phyloP scores from a whole-genome alignment of 2,888 invertebrate genomes.

The Aphidoletes aphidimyza region DNA sequence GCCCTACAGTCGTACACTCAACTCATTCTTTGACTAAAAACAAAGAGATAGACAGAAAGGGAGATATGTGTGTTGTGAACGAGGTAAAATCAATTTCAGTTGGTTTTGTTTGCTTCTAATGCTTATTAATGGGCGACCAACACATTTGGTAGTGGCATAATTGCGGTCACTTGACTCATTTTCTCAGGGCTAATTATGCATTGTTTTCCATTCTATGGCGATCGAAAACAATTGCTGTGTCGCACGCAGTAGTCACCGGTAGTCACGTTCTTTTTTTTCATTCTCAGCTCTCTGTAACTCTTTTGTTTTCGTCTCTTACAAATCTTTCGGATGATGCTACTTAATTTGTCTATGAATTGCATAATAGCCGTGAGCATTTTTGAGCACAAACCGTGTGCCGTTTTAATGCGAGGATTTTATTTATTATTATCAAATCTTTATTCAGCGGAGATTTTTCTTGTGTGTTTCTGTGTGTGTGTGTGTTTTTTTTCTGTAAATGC shows the following conservation, averaged over 20 bases:
- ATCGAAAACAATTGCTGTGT: not conserved
- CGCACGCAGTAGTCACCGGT: not conserved
- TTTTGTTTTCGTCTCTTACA: not conserved
- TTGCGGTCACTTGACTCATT: conserved; percentile 38
- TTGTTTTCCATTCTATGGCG: not conserved
- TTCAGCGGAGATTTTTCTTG: too few species aligned
- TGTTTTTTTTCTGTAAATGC: not conserved
- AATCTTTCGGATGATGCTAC: not conserved
- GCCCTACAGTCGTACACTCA: too few species aligned
- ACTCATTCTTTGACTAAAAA: too few species aligned
- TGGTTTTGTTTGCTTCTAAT: not conserved
- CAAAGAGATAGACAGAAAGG: not conserved
- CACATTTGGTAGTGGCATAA: not conserved
- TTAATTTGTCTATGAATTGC: not conserved
- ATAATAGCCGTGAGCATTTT: not conserved
- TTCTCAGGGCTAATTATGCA: conserved; percentile 35
- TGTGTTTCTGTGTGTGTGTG: not conserved
- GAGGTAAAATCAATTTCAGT: conserved; percentile 12
- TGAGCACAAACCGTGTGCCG: too few species aligned
- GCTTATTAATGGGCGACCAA: not conserved
- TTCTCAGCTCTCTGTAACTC: not conserved
- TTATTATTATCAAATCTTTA: not conserved
- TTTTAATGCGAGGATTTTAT: not conserved
- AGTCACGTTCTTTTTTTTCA: not conserved
- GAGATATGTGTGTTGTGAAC: not conserved